Conservation (phyloP, 2,888 invertebrate genomes). For the Sepioteuthis lessoniana region DNA sequence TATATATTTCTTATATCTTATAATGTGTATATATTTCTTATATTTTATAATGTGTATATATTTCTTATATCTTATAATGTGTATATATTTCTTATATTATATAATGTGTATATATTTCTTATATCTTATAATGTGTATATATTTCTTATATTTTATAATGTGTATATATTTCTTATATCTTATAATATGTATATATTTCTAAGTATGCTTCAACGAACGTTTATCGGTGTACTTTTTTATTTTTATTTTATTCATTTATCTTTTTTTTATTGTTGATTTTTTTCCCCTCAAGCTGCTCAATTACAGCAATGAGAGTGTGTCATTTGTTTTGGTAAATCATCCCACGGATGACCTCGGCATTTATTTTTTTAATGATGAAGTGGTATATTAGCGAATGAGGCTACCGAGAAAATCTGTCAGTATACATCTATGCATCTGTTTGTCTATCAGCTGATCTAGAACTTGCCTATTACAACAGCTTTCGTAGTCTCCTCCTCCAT, state of each 20-base stretch:
- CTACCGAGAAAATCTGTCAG: not conserved
- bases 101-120: no score
- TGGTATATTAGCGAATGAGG: not conserved
- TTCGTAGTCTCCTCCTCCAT: not conserved
- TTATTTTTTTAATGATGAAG: no score
- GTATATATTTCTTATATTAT: no score
- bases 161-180: no score
- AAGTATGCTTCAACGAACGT: not conserved
- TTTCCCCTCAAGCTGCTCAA: not conserved
- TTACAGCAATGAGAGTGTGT: not conserved
- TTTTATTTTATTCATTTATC: not conserved
- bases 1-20: no score
- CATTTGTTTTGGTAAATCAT: not conserved
- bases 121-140: no score
- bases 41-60: no score
- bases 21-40: no score
- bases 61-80: no score
- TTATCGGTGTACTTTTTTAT: not conserved
- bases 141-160: no score
- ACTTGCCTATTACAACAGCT: not conserved
- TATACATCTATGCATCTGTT: not conserved
- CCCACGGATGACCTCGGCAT: not conserved
- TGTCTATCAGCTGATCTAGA: not conserved
- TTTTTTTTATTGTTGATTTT: not conserved
- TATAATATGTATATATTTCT: no score